phyloP scores from a whole-genome alignment of 1,140 invertebrate species.

The Matsumurasca onukii region DNA sequence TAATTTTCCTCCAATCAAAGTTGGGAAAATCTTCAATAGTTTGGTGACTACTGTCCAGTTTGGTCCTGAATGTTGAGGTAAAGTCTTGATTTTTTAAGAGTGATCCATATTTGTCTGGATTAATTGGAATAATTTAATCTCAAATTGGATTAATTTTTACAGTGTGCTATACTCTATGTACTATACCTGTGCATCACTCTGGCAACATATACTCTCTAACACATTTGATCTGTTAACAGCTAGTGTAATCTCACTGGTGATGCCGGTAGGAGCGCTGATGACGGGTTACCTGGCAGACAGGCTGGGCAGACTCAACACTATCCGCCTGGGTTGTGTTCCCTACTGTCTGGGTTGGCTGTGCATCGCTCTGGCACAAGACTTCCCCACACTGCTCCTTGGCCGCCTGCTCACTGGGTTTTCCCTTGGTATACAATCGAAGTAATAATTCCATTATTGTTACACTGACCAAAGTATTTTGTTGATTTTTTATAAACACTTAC shows the following conservation, averaged over 20 bases:
- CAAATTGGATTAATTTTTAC: neutral
- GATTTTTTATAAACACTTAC: neutral
- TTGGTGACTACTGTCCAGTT: neutral
- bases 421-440: conserved; percentile 44
- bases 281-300: conserved; percentile 61
- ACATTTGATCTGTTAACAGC: conserved; percentile 45
- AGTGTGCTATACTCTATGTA: neutral
- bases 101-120: neutral
- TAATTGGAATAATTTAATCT: neutral
- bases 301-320: conserved; percentile 60
- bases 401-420: conserved; percentile 62
- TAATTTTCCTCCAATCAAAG: too few species aligned
- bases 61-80: neutral
- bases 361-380: conserved; percentile 54
- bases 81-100: neutral
- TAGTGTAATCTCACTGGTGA: conserved; percentile 55
- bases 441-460: neutral
- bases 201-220: neutral
- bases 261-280: conserved; percentile 54
- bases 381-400: conserved; percentile 57
- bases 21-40: neutral
- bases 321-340: conserved; percentile 60
- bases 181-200: neutral
- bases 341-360: conserved; percentile 61
- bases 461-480: neutral